A percentile compares a stretch with the other conserved stretches of the same genome.
Evolutionary conservation across 2,113 vertebrate species (phyloP).

Genomic region (Solea solea): DNA sequence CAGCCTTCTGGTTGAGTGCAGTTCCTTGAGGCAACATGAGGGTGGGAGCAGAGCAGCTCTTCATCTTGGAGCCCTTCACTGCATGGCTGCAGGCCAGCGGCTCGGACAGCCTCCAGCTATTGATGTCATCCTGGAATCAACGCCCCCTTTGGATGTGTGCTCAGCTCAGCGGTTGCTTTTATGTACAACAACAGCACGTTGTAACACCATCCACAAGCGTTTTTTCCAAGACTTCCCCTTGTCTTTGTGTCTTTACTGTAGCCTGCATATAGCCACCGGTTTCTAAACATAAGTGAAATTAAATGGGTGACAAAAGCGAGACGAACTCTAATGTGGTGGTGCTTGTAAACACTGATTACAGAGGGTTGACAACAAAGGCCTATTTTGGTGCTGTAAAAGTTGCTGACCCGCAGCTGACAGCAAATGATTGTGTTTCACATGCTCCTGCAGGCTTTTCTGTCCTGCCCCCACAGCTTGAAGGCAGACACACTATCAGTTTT

Average conservation of each 20-base stretch:
- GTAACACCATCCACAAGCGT: constrained; percentile 11
- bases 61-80: constrained; percentile 42
- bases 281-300: constrained; percentile 20
- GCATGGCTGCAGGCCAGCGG: constrained; percentile 53
- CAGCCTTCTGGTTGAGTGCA: constrained; percentile 34
- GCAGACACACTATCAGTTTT: constrained; percentile 52
- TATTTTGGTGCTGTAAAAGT: constrained; percentile 67
- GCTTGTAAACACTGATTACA: constrained; percentile 49
- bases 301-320: constrained; percentile 8
- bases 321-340: constrained; percentile 16
- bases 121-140: constrained; percentile 69
- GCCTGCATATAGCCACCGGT: neutral
- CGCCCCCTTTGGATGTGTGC: constrained; percentile 56
- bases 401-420: constrained; percentile 73
- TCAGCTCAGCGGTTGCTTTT: constrained; percentile 40
- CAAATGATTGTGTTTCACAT: constrained; percentile 78
- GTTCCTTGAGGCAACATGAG: constrained; percentile 47
- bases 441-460: constrained; percentile 64
- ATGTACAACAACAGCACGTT: constrained; percentile 28
- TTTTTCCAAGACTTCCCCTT: constrained; percentile 16
- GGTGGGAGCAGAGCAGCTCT: constrained; percentile 51
- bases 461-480: constrained; percentile 32
- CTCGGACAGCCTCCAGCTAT: constrained; percentile 55
- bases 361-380: constrained; percentile 48
- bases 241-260: constrained; percentile 29